Percentiles rank a stretch among this genome's conserved stretches.
Conservation (phyloP, 2,797 vertebrate species). For the Microctenopoma lineatum region DNA sequence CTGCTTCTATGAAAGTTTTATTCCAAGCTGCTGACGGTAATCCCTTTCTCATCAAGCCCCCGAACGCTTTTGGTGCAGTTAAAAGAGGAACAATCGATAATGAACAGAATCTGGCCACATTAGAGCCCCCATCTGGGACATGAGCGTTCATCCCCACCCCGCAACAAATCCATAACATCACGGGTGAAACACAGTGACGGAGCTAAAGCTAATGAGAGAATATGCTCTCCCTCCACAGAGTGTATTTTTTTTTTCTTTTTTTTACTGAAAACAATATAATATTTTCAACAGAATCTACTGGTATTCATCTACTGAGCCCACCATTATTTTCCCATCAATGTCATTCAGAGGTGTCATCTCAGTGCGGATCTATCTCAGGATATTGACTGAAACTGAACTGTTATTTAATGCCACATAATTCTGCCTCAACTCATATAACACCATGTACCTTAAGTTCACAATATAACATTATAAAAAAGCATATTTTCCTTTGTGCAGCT, state of each 20-base stretch:
- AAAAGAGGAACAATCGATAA: constrained; percentile 80
- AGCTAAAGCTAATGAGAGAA: constrained; percentile 44
- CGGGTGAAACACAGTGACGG: constrained; percentile 59
- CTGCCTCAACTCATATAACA: constrained; percentile 25
- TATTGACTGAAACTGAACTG: constrained; percentile 33
- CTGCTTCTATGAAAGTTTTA: constrained; percentile 73
- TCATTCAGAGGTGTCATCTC: constrained; percentile 47
- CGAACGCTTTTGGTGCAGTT: constrained; percentile 66
- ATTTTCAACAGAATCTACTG: constrained; percentile 44
- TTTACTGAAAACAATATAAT: constrained; percentile 54
- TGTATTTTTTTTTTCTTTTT: neutral
- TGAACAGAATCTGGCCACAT: constrained; percentile 77
- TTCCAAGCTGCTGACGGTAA: constrained; percentile 64
- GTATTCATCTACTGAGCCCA: constrained; percentile 36
- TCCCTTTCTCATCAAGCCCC: constrained; percentile 69
- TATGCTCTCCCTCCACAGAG: constrained; percentile 28
- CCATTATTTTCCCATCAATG: constrained; percentile 52
- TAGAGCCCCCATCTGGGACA: constrained; percentile 73
- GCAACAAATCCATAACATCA: constrained; percentile 76
- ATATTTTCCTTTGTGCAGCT: constrained; percentile 6
- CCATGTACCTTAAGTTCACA: constrained; percentile 31
- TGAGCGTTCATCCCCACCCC: constrained; percentile 51
- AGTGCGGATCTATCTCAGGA: constrained; percentile 38
- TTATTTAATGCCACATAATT: constrained; percentile 25
- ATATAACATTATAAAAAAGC: constrained; percentile 16